These are phyloP conservation scores for Turritopsis dohrnii DNA, from an alignment of 30 jellyfish, hydroid and myxozoan genomes.

Conservation along the genomic window DNA sequence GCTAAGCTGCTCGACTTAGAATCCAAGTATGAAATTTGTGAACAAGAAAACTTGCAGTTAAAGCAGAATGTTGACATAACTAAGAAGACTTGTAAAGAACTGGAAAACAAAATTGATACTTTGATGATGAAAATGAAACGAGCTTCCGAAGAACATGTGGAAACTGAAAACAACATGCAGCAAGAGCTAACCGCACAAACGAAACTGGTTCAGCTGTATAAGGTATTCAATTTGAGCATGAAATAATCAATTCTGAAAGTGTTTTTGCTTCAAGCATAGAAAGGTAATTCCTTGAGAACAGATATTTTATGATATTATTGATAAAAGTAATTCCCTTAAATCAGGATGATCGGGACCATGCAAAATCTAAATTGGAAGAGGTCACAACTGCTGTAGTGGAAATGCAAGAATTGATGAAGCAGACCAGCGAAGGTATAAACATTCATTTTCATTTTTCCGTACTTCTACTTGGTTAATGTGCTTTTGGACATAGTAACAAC, in stretches of 20 bases:
- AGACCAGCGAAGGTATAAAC: slow-evolving; percentile 50
- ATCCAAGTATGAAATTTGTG: slow-evolving; percentile 31
- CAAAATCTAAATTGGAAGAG: slow-evolving; percentile 41
- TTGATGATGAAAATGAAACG: slow-evolving; percentile 46
- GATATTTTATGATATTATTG: neutral
- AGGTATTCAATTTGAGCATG: slow-evolving; percentile 58
- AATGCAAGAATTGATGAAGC: slow-evolving; percentile 44
- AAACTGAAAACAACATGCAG: slow-evolving; percentile 64
- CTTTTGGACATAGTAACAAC: too few relatives aligned
- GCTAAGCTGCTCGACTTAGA: slow-evolving; percentile 44
- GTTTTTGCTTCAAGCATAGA: neutral
- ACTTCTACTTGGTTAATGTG: neutral
- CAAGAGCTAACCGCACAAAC: slow-evolving; percentile 74
- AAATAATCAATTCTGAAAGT: too few relatives aligned
- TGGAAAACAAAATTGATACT: slow-evolving; percentile 43
- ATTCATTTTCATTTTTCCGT: neutral
- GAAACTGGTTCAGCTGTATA: slow-evolving; percentile 66
- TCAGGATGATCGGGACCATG: slow-evolving; percentile 47
- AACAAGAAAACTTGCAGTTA: slow-evolving; percentile 38
- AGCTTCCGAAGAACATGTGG: slow-evolving; percentile 63
- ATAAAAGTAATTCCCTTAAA: neutral
- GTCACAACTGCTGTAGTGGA: slow-evolving; percentile 65
- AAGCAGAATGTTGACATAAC: slow-evolving; percentile 29
- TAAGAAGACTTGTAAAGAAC: slow-evolving; percentile 43
- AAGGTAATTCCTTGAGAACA: neutral